These are phyloP conservation scores for Lysiphlebus fabarum DNA, from an alignment of 1,140 invertebrate species.

Conservation along the genomic window DNA sequence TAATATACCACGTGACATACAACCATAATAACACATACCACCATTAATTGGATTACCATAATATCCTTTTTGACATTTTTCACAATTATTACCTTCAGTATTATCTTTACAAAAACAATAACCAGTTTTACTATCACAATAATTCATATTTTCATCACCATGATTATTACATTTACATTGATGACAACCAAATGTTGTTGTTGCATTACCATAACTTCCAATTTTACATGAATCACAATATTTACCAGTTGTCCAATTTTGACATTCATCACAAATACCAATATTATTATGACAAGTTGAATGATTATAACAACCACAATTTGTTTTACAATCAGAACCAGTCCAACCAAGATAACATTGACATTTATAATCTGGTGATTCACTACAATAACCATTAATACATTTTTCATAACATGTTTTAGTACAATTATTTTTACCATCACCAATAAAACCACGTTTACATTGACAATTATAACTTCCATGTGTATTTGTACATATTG, in stretches of 20 bases:
- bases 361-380: slow-evolving; percentile 78
- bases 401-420: slow-evolving; percentile 89
- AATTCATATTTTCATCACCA: slow-evolving; percentile 69
- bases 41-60: slow-evolving; percentile 86
- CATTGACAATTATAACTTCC: slow-evolving; percentile 85
- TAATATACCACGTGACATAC: slow-evolving; percentile 77
- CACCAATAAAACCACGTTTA: slow-evolving; percentile 80
- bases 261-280: slow-evolving; percentile 86
- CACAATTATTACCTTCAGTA: slow-evolving; percentile 80
- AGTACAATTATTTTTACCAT: slow-evolving; percentile 76
- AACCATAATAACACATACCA: slow-evolving; percentile 83
- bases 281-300: slow-evolving; percentile 76
- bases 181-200: slow-evolving; percentile 71
- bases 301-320: slow-evolving; percentile 92
- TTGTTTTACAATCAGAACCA: slow-evolving; percentile 79
- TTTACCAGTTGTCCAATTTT: slow-evolving; percentile 81
- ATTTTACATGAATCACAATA: slow-evolving; percentile 80
- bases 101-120: slow-evolving; percentile 86
- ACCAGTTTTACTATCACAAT: slow-evolving; percentile 79
- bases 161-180: slow-evolving; percentile 87
- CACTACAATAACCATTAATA: slow-evolving; percentile 82
- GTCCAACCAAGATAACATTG: slow-evolving; percentile 91
- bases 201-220: slow-evolving; percentile 89
- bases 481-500: slow-evolving; percentile 87
- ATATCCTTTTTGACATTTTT: slow-evolving; percentile 76